phyloP scores from a whole-genome alignment of 1,140 invertebrate genomes.

The Trichonephila clavata region DNA sequence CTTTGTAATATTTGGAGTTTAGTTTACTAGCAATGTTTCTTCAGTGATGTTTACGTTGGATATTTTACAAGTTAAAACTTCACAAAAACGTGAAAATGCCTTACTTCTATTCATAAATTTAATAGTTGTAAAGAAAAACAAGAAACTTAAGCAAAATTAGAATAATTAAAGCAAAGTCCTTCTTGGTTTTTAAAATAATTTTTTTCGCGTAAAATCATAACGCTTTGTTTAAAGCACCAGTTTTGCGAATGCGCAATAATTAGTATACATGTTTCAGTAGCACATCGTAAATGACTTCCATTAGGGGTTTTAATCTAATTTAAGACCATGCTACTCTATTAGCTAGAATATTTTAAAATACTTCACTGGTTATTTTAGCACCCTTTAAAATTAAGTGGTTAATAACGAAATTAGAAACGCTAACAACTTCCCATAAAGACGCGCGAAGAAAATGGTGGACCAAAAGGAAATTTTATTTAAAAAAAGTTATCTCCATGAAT shows the following conservation, averaged over 20 bases:
- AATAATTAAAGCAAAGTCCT: too few species aligned
- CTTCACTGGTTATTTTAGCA: neutral
- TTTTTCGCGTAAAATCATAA: neutral
- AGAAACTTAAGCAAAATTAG: too few species aligned
- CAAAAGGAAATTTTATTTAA: neutral
- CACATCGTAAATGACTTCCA: neutral
- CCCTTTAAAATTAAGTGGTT: slow-evolving; percentile 45
- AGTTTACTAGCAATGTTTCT: too few species aligned
- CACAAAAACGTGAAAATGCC: too few species aligned
- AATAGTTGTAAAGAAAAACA: too few species aligned
- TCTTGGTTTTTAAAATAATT: neutral
- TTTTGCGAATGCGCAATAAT: neutral
- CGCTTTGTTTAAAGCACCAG: neutral
- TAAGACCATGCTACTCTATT: neutral
- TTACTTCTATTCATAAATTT: too few species aligned
- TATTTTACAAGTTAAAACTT: too few species aligned
- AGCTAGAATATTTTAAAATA: slow-evolving; percentile 3
- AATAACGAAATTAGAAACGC: slow-evolving; percentile 29
- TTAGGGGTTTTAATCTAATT: neutral
- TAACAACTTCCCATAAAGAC: neutral
- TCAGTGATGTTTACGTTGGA: too few species aligned
- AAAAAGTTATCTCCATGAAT: neutral
- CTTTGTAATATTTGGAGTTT: too few species aligned
- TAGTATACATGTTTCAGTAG: neutral
- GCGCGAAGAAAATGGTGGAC: neutral